Percentiles rank a stretch among this genome's conserved stretches.
Evolutionary conservation across 2,113 vertebrate genomes (phyloP).

Genomic region (Brienomyrus longianalis): DNA sequence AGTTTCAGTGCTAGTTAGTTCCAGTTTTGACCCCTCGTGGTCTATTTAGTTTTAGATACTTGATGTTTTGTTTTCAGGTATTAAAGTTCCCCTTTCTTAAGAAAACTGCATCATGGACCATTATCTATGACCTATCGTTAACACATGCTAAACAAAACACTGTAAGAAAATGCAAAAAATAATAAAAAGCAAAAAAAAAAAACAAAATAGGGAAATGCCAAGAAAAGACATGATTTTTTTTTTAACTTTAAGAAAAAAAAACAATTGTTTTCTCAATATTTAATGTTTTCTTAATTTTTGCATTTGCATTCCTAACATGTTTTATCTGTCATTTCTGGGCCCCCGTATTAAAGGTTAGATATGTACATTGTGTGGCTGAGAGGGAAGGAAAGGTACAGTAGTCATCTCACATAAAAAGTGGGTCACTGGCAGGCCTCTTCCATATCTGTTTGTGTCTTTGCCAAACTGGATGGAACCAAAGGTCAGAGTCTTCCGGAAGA

Average conservation of each 20-base stretch:
- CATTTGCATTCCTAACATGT: not conserved
- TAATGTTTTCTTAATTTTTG: not conserved
- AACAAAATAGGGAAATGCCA: not conserved
- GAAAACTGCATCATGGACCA: not conserved
- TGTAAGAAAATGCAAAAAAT: not conserved
- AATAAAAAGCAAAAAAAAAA: not conserved
- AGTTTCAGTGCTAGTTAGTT: not conserved
- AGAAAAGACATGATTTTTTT: not conserved
- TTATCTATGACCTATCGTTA: not conserved
- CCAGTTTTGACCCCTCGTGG: not conserved
- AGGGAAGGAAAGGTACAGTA: not conserved
- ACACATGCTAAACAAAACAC: not conserved
- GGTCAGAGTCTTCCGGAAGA: not conserved
- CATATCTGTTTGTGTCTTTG: conserved; percentile 1
- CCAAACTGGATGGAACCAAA: not conserved
- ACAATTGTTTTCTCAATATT: not conserved
- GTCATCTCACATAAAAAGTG: not conserved
- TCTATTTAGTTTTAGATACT: not conserved
- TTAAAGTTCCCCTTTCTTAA: not conserved
- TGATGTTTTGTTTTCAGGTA: not conserved
- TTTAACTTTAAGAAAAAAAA: not conserved
- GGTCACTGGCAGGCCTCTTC: not conserved
- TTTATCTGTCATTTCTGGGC: not conserved
- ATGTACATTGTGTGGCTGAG: not conserved
- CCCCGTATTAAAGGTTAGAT: not conserved